Percentiles rank a stretch among this genome's conserved stretches.
phyloP scores from a whole-genome alignment of 2,888 invertebrate species.

The Troilus luridus region DNA sequence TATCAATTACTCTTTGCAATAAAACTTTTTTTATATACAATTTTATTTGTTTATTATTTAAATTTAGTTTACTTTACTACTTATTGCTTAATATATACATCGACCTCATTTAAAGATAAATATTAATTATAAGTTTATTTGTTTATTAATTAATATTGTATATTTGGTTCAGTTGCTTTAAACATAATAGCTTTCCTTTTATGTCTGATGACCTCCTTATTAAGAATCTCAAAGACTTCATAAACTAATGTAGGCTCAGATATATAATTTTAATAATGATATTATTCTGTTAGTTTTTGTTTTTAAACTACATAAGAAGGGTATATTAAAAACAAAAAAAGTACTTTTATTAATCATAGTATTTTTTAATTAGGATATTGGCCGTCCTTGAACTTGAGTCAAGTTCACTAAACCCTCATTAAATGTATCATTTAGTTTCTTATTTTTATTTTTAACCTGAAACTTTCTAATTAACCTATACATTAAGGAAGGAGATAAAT shows the following conservation, averaged over 20 bases:
- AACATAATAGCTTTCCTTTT: not conserved
- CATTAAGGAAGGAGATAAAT: not conserved
- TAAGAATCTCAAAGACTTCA: not conserved
- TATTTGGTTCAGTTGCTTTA: not conserved
- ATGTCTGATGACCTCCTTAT: not conserved
- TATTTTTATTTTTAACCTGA: not conserved
- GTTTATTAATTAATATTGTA: not conserved
- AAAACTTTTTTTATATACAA: not conserved
- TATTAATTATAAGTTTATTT: not conserved
- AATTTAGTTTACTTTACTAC: not conserved
- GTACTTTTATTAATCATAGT: not conserved
- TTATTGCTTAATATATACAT: not conserved
- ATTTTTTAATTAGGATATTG: not conserved
- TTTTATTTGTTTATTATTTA: not conserved
- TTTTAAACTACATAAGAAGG: not conserved
- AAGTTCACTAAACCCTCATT: constrained; percentile 33
- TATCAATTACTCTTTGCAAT: not conserved
- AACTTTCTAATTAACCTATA: not conserved
- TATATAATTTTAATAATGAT: no score
- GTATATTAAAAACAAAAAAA: not conserved
- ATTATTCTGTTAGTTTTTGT: not conserved
- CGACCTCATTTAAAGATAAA: not conserved
- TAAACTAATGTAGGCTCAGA: no score
- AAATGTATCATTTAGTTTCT: not conserved
- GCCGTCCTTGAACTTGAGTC: constrained; percentile 32